Conservation (phyloP, 1,140 invertebrate species). For the Camponotus vicinus region DNA sequence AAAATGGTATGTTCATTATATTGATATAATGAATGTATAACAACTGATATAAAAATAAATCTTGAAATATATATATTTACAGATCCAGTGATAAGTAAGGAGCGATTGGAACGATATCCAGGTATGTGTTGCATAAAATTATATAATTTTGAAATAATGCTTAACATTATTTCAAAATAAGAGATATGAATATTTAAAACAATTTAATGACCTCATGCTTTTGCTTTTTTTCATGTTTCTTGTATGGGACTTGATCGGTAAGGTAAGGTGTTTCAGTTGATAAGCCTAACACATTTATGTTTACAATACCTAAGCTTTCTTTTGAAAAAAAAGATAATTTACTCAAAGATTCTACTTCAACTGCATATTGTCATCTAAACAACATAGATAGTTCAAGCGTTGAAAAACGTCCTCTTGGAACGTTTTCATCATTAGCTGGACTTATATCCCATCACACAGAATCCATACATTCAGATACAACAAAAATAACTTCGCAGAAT, state of each 20-base stretch:
- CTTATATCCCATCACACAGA: slow-evolving; percentile 57
- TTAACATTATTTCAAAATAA: not conserved
- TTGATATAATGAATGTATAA: not conserved
- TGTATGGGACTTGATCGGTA: slow-evolving; percentile 82
- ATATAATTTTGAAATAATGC: slow-evolving; percentile 10
- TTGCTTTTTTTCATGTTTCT: slow-evolving; percentile 83
- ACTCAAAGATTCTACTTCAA: slow-evolving; percentile 48
- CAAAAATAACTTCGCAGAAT: slow-evolving; percentile 54
- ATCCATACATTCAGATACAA: slow-evolving; percentile 8
- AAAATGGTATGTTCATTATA: slow-evolving; percentile 59
- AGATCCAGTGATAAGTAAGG: slow-evolving; percentile 63
- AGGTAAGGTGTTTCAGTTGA: slow-evolving; percentile 86
- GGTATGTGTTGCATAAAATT: slow-evolving; percentile 74
- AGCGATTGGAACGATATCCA: slow-evolving; percentile 69
- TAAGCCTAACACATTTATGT: slow-evolving; percentile 56
- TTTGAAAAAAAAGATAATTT: slow-evolving; percentile 62
- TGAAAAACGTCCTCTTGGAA: slow-evolving; percentile 14
- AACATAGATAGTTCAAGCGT: slow-evolving; percentile 40
- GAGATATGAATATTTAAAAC: not conserved
- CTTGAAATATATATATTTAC: slow-evolving; percentile 38
- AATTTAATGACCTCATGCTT: slow-evolving; percentile 71
- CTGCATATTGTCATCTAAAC: not conserved
- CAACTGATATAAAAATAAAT: slow-evolving; percentile 3
- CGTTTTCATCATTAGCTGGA: slow-evolving; percentile 59
- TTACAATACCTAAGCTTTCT: slow-evolving; percentile 76